Percentiles rank a stretch among this genome's conserved stretches.
Evolutionary conservation across 2,888 invertebrate species (phyloP).

Genomic region (Hydropsyche betteni): DNA sequence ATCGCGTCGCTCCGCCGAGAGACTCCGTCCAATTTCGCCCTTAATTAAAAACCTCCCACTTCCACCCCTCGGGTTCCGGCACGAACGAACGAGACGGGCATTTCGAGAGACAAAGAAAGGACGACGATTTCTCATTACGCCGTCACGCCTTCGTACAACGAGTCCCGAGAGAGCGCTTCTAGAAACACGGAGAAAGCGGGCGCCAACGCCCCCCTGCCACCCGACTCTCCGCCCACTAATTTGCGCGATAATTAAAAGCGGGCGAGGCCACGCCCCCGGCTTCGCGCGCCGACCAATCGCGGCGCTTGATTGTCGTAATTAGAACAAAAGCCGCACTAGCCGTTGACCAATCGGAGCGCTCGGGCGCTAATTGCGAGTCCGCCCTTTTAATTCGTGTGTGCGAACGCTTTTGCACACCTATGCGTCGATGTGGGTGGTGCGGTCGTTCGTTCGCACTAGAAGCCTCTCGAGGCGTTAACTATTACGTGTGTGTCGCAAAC

Average conservation of each 20-base stretch:
- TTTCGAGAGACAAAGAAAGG: constrained; percentile 22
- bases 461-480: constrained; percentile 39
- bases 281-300: constrained; percentile 62
- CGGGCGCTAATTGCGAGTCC: not conserved
- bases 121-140: constrained; percentile 22
- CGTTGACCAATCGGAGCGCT: constrained; percentile 53
- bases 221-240: constrained; percentile 64
- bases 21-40: constrained; percentile 42
- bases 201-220: constrained; percentile 58
- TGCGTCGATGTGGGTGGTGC: not conserved
- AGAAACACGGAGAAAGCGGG: not conserved
- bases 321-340: constrained; percentile 57
- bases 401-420: not conserved
- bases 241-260: constrained; percentile 69
- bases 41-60: constrained; percentile 50
- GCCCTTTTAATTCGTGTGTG: constrained; percentile 2
- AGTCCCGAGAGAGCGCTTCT: constrained; percentile 44
- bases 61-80: too few relatives aligned
- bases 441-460: not conserved
- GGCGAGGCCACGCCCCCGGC: constrained; percentile 33
- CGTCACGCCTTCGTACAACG: constrained; percentile 49
- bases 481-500: constrained; percentile 15
- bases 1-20: not conserved
- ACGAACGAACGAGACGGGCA: constrained; percentile 30
- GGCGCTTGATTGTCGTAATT: constrained; percentile 68